Evolutionary conservation across 2,888 invertebrate genomes (phyloP), one percentile per base, ranked within the genome.

Genomic region (Tetheella fluctuosa): DNA sequence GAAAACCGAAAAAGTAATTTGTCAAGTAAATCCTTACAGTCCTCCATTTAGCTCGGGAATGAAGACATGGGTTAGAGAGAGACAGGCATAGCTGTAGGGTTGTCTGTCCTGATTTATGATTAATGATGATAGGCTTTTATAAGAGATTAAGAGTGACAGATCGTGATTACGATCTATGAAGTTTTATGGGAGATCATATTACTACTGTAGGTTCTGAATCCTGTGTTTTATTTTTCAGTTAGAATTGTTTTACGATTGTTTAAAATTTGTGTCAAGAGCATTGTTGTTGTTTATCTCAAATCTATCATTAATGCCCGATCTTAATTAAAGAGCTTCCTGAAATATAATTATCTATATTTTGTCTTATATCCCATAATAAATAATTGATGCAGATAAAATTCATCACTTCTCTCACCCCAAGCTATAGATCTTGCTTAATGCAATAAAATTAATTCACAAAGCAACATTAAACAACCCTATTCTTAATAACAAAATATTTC

Each of bases 1-100:
- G 88, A 84, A 83, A 83, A 85, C 80, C 78, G 85, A 86, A 86
- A 89, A 90, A 89, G 90, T 89, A 89, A 91, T 91, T 90, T 90
- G 90, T 90, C 91, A 91, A 90, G 89, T 85, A 89, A 89, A 90
- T 90, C 90, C 88, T 80, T 73, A 64, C 72, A 79, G 79, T 81
- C 74, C 77, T 80, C 76, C 75, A 80, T 81, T 85, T 81, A 79
- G 83, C 70, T 66, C 69, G 73, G 78, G 75, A 79, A 83, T 77
- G 77, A 77, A 74, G 76, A 69, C 67, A 71, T 70, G 69, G 74
- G 78, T 70, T 67, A 65, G 79, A 73, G 59, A 54, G 64, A 52
- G 63, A 68, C 59, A 64, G 61, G 63, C 56, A 55, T 63, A 15
- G 48, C 55, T 34, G 23, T 30, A 57, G 58, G 59, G 53, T 68